Percentiles rank a stretch among this genome's conserved stretches.
These are phyloP conservation scores for Barnardius zonarius DNA, from an alignment of 2,113 vertebrate species.

Conservation along the genomic window DNA sequence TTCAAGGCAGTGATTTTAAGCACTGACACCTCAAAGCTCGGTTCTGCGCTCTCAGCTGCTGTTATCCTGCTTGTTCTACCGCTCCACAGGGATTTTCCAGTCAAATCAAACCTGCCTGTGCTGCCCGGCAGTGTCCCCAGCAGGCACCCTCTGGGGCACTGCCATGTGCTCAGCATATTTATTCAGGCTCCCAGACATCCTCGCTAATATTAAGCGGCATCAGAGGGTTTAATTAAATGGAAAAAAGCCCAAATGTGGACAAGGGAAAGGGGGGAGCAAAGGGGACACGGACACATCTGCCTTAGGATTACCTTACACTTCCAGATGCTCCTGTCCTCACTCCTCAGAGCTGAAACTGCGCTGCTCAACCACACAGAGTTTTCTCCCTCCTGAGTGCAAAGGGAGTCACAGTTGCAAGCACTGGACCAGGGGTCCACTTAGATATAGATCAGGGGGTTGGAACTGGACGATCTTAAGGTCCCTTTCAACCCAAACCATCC, in stretches of 20 bases:
- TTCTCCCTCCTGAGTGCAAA: not conserved
- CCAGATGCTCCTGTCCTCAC: not conserved
- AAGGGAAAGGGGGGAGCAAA: not conserved
- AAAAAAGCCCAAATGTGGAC: not conserved
- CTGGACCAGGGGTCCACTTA: not conserved
- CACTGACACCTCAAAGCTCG: accelerated
- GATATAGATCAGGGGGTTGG: not conserved
- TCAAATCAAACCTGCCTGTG: not conserved
- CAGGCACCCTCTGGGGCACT: not conserved
- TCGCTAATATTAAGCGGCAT: not conserved
- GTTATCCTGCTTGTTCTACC: not conserved
- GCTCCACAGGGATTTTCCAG: not conserved
- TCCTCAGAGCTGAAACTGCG: not conserved
- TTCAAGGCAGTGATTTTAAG: not conserved
- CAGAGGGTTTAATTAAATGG: not conserved
- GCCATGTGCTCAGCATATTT: not conserved
- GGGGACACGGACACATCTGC: not conserved
- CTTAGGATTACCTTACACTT: not conserved
- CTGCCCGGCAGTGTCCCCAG: not conserved
- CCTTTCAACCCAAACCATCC: not conserved
- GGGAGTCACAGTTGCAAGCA: not conserved
- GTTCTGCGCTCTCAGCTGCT: not conserved
- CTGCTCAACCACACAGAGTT: not conserved
- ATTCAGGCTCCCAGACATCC: not conserved
- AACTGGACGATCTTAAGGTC: not conserved